These are phyloP conservation scores for Slavum lentiscoides DNA, from an alignment of 2,888 invertebrate genomes.

Conservation along the genomic window DNA sequence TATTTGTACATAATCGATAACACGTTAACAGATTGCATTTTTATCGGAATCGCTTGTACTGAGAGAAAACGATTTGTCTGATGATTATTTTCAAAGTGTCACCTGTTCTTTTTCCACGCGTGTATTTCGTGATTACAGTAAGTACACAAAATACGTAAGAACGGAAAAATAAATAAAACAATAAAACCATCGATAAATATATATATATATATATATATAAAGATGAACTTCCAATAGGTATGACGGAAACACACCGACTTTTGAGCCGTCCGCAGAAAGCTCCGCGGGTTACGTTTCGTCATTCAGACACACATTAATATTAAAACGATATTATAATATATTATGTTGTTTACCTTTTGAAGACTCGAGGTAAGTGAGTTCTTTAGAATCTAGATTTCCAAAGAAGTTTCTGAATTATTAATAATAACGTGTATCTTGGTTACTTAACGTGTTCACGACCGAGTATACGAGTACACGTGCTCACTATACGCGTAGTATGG, in stretches of 20 bases:
- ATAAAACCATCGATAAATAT: background rate
- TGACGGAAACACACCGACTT: background rate
- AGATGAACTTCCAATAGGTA: background rate
- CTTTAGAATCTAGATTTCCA: conserved; percentile 31
- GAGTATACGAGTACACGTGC: too few species aligned
- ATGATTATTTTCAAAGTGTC: background rate
- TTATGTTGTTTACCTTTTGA: conserved; percentile 26
- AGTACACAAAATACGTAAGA: background rate
- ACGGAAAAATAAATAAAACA: background rate
- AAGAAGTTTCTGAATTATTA: conserved; percentile 32
- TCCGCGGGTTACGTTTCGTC: background rate
- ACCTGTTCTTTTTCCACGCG: background rate
- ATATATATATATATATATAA: too few species aligned
- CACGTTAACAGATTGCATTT: too few species aligned
- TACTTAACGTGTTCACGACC: conserved; percentile 2
- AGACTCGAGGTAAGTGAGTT: conserved; percentile 21
- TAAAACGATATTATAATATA: conserved; percentile 30
- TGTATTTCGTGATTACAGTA: background rate
- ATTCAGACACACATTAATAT: conserved; percentile 25
- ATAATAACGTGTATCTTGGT: conserved; percentile 26
- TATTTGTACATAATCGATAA: too few species aligned
- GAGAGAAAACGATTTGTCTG: background rate
- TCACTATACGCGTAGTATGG: background rate
- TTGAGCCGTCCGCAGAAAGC: background rate
- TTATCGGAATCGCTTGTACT: too few species aligned